These are phyloP conservation scores for Patagioenas fasciata DNA, from an alignment of 2,113 vertebrate species.

Conservation along the genomic window DNA sequence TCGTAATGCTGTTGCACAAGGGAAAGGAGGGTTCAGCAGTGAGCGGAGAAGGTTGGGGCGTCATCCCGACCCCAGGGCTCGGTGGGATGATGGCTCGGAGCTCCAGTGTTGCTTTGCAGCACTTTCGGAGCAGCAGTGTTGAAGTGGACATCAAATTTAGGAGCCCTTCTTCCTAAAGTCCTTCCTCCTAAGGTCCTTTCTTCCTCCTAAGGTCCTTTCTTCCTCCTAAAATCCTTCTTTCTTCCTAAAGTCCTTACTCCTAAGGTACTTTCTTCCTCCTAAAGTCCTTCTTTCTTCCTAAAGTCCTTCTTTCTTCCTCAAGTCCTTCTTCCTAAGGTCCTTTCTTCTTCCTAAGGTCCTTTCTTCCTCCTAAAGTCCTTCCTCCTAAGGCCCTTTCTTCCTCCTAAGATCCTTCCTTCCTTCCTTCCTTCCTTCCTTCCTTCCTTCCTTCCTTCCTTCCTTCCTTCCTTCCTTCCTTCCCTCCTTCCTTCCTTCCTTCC, in stretches of 20 bases:
- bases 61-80: neutral
- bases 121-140: fast-evolving
- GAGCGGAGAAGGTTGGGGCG: neutral
- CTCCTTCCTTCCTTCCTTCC: too few species aligned
- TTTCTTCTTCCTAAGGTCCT: too few species aligned
- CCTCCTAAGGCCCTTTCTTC: neutral
- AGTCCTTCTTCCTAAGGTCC: too few species aligned
- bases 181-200: too few species aligned
- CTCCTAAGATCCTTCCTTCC: neutral
- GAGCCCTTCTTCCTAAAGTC: neutral
- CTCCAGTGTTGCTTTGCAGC: neutral
- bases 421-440: too few species aligned
- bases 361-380: too few species aligned
- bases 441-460: too few species aligned
- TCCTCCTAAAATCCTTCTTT: too few species aligned
- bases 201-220: too few species aligned
- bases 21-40: fast-evolving
- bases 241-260: too few species aligned
- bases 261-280: neutral
- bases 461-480: too few species aligned
- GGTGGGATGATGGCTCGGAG: neutral
- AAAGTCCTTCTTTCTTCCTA: neutral
- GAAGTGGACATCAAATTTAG: fast-evolving
- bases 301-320: too few species aligned
- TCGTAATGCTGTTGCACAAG: neutral